Evolutionary conservation across 2,113 vertebrate species (phyloP), one percentile per base, ranked within the genome.

Genomic region (Pitta sordida): DNA sequence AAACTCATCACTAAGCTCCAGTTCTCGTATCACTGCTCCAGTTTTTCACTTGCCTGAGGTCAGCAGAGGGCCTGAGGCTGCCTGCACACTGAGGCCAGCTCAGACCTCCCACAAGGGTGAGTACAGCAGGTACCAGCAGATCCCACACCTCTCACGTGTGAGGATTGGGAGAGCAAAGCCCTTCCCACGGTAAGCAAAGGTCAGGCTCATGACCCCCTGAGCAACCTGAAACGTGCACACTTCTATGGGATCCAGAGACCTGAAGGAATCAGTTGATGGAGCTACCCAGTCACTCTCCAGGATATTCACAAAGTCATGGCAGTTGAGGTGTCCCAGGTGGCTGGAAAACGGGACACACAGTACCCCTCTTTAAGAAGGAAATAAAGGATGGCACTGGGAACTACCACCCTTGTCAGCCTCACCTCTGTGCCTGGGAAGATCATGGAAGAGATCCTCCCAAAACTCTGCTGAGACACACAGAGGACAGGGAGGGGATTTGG

Each of bases 91-190:
- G 3, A 44, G 41, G 41, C 27, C 29, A 5, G 34, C 34, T 68
- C 91, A 83, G 41, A 58, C 48, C 34, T 79, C 62, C 58, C 19
- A 21, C 0, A 1, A 30, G 0, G 2, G 52, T 1, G 2, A 74
- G 32, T 1, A 21, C 3, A 2, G 44, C 15, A 13, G 56, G 39
- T 6, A 5, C 13, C 36, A 48, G 49, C 39, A 39, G 67, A 3
- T 67, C 37, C 44, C 44, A 67, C 60, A 16, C 4, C 36, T 27
- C 44, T 46, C 37, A n/a, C 37, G 44, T 23, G 24, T 26, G 26
- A 88, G n/a, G 53, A 59, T 19, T 20, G 32, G 32, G 43, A 37
- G 43, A 11, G 22, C 51, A 44, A 81, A 58, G 36, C 49, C 26
- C 6, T 15, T 32, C 36, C 32, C 32, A 23, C 43, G 51, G 58